phyloP scores from a whole-genome alignment of 1,140 invertebrate species.

The Drosophila nikananu region DNA sequence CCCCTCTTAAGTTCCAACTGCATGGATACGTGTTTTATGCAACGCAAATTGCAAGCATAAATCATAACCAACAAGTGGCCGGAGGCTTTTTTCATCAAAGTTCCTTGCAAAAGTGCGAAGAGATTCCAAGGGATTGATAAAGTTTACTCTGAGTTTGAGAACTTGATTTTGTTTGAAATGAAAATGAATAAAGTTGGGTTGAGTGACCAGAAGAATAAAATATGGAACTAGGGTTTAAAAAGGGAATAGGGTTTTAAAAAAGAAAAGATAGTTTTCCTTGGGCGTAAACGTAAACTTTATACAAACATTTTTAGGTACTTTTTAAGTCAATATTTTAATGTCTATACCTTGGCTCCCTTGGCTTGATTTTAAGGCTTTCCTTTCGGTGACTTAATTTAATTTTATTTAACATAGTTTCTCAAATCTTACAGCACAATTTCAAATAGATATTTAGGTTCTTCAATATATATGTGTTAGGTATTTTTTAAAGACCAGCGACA shows the following conservation, averaged over 20 bases:
- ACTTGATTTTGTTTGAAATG: not conserved
- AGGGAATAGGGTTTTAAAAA: not conserved
- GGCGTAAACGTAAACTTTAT: not conserved
- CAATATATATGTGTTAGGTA: too few species aligned
- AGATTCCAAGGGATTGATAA: conserved; percentile 50
- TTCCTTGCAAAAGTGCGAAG: not conserved
- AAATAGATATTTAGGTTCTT: too few species aligned
- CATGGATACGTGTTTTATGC: conserved; percentile 57
- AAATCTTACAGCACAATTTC: too few species aligned
- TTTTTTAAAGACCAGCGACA: too few species aligned
- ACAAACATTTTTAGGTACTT: not conserved
- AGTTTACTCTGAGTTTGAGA: not conserved
- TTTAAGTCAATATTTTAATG: not conserved
- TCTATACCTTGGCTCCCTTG: too few species aligned
- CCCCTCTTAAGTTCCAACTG: conserved; percentile 30
- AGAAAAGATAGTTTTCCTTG: not conserved
- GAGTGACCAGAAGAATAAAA: not conserved
- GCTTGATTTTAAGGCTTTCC: not conserved
- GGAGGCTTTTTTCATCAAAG: conserved; percentile 3
- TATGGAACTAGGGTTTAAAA: not conserved
- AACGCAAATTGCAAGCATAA: conserved; percentile 66
- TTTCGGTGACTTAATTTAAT: too few species aligned
- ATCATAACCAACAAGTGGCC: conserved; percentile 63
- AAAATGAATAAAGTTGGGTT: not conserved
- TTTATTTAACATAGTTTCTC: too few species aligned